phyloP scores from a whole-genome alignment of 92 coral and sea anemone genomes.

The Porites evermanni region DNA sequence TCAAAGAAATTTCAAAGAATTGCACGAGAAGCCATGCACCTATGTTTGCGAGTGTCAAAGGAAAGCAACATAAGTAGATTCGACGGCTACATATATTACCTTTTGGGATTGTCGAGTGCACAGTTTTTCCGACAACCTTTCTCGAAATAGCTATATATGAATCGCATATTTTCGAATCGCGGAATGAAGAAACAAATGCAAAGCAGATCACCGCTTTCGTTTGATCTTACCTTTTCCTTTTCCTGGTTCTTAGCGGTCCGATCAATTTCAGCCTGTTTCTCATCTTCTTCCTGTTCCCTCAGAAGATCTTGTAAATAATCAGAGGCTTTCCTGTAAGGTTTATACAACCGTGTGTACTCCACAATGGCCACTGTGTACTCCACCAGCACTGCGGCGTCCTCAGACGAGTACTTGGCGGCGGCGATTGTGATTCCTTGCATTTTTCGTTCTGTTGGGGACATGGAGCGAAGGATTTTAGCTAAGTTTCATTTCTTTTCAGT shows the following conservation, averaged over 20 bases:
- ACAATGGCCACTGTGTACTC: conserved; percentile 89
- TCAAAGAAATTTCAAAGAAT: no score
- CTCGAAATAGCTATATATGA: no score
- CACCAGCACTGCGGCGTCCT: conserved; percentile 95
- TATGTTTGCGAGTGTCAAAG: no score
- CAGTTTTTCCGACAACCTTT: no score
- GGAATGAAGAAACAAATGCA: no score
- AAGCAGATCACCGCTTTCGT: not conserved
- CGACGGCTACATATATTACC: no score
- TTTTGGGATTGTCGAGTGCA: no score
- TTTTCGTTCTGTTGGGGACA: conserved; percentile 19
- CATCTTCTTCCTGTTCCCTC: conserved; percentile 87
- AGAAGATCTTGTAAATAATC: conserved; percentile 76
- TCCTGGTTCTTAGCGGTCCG: conserved; percentile 32
- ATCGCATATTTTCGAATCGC: no score
- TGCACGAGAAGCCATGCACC: no score
- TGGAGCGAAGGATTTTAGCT: not conserved
- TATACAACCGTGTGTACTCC: conserved; percentile 80
- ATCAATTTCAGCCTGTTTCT: conserved; percentile 63
- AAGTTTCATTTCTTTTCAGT: not conserved
- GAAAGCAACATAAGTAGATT: no score
- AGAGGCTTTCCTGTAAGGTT: conserved; percentile 84
- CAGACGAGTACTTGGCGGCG: conserved; percentile 96
- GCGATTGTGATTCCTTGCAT: conserved; percentile 87
- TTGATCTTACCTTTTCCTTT: conserved; percentile 61